Percentiles rank a stretch among this genome's conserved stretches.
These are phyloP conservation scores for Balaenoptera acutorostrata DNA, from an alignment of 2,113 vertebrate species.

Conservation along the genomic window DNA sequence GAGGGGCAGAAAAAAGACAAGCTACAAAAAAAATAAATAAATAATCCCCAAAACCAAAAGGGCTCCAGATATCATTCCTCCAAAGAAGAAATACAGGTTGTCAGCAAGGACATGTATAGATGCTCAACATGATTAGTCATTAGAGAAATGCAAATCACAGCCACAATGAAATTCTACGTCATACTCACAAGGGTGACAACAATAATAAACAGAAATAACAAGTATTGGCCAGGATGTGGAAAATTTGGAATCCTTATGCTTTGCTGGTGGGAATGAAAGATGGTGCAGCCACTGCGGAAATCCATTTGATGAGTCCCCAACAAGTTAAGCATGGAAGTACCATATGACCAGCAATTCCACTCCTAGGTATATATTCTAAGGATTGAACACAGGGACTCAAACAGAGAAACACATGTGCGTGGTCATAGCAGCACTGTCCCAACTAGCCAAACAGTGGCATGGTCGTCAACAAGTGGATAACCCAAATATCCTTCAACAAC, in stretches of 20 bases:
- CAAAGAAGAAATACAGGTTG: neutral
- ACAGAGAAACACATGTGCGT: fast-evolving
- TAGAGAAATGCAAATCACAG: neutral
- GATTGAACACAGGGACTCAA: neutral
- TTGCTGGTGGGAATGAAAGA: too few species aligned
- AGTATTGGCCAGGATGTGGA: too few species aligned
- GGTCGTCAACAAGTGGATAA: too few species aligned
- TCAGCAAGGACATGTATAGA: neutral
- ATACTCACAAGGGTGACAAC: neutral
- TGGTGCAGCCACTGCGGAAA: neutral
- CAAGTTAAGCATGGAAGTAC: too few species aligned
- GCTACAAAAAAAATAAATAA: neutral
- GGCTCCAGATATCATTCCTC: neutral
- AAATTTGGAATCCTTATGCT: too few species aligned
- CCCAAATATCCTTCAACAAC: too few species aligned
- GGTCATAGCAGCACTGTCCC: fast-evolving
- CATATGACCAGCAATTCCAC: too few species aligned
- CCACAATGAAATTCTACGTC: too few species aligned
- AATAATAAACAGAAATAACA: neutral
- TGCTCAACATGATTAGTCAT: neutral
- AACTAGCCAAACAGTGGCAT: neutral
- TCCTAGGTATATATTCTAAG: too few species aligned
- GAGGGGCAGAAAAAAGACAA: neutral
- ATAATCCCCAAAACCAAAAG: neutral
- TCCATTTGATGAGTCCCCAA: too few species aligned